These are phyloP conservation scores for Zosterops hypoxanthus DNA, from an alignment of 2,113 vertebrate species.

Conservation along the genomic window DNA sequence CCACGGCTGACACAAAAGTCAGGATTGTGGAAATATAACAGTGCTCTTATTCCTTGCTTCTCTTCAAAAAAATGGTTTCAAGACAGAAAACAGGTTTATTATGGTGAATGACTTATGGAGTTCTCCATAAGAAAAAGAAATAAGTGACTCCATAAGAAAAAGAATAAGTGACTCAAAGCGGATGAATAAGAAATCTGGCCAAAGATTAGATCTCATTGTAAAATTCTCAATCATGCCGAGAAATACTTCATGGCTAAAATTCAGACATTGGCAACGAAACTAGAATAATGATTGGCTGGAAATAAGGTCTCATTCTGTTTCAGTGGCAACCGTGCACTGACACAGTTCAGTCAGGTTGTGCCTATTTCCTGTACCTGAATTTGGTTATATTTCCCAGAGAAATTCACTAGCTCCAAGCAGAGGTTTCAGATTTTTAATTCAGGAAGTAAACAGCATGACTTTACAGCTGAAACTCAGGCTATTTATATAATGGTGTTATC, in stretches of 20 bases:
- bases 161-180: background rate
- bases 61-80: background rate
- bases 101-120: background rate
- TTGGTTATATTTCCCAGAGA: background rate
- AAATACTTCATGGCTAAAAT: background rate
- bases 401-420: background rate
- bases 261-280: background rate
- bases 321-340: background rate
- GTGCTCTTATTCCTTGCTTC: background rate
- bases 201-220: background rate
- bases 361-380: background rate
- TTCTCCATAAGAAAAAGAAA: background rate
- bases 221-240: background rate
- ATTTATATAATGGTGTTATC: background rate
- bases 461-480: background rate
- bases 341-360: fast-evolving
- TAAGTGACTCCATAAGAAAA: background rate
- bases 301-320: background rate
- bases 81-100: background rate
- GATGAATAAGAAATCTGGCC: background rate
- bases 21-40: background rate
- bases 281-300: background rate
- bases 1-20: background rate
- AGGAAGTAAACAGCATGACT: background rate
- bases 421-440: background rate